Percentiles rank a stretch among this genome's conserved stretches.
These are phyloP conservation scores for Leucopsar rothschildi DNA, from an alignment of 2,113 vertebrate species.

Conservation along the genomic window DNA sequence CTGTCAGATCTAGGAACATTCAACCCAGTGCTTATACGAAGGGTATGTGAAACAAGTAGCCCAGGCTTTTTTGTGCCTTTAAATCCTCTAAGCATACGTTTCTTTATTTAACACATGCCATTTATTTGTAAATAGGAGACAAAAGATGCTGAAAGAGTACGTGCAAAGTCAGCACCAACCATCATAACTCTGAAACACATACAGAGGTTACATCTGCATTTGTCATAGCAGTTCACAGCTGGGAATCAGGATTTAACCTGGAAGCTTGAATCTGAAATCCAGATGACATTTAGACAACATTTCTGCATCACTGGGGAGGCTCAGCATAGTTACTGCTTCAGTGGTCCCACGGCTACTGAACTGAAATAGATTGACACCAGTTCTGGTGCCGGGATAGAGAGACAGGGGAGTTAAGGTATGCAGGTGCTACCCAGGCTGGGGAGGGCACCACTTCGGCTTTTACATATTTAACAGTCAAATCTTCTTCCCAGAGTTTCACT, in stretches of 20 bases:
- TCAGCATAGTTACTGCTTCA: neutral
- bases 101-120: neutral
- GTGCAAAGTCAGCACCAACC: neutral
- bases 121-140: neutral
- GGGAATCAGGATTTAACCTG: neutral
- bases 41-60: neutral
- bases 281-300: neutral
- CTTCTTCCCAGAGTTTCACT: neutral
- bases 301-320: neutral
- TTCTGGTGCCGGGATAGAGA: neutral
- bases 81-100: neutral
- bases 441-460: neutral
- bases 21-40: neutral
- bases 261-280: neutral
- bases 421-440: neutral
- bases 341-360: neutral
- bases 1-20: neutral
- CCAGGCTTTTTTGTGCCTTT: neutral
- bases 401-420: neutral
- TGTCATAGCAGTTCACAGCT: neutral
- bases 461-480: neutral
- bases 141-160: neutral
- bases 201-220: neutral
- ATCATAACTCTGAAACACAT: neutral
- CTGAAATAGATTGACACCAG: neutral